Evolutionary conservation across 2,113 vertebrate species (phyloP), one percentile per base, ranked within the genome.

Genomic region (Columbina picui): DNA sequence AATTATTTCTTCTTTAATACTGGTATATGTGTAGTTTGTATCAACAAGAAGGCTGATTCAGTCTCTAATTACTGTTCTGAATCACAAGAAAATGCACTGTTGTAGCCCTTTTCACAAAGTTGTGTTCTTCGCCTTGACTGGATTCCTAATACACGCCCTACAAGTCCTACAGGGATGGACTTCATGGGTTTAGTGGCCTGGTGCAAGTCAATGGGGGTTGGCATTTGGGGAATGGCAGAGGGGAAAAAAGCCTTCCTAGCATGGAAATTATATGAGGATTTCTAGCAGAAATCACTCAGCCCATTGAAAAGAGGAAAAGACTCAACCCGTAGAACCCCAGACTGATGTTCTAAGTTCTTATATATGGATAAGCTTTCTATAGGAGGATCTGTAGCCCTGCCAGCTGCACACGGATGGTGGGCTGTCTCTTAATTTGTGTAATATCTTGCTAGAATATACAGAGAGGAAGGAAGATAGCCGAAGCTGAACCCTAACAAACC

Each of bases 1-100:
- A 34, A 65, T 67, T 74, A 63, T 79, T 95, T 92, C 75, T 79
- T 68, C 73, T 96, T 94, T 83, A 87, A 90, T 71, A 84, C 30
- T 27, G 7, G 64, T n/a, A 69, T 64, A 64, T 32, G 57, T 78
- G 81, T 74, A 94, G 70, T 81, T 94, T 83, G 19, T 78, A 36
- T 29, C 81, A 93, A 91, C 90, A 86, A 83, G 47, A 41, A 49
- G 53, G 23, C 84, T 57, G 36, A 90, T 89, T 95, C 34, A 64
- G 61, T 93, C 22, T 26, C 68, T 79, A 65, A 84, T 57, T 59
- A 49, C 27, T 20, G 8, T 50, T 61, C 23, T 71, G 30, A 70
- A 65, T 41, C 9, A 71, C 55, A 52, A 36, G 55, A 87, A 64
- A 87, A 43, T 41, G n/a, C 45, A 36, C 16, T 32, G 15, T 17